Evolutionary conservation across 2,797 vertebrate species (phyloP).

Genomic region (Tachyglossus aculeatus): DNA sequence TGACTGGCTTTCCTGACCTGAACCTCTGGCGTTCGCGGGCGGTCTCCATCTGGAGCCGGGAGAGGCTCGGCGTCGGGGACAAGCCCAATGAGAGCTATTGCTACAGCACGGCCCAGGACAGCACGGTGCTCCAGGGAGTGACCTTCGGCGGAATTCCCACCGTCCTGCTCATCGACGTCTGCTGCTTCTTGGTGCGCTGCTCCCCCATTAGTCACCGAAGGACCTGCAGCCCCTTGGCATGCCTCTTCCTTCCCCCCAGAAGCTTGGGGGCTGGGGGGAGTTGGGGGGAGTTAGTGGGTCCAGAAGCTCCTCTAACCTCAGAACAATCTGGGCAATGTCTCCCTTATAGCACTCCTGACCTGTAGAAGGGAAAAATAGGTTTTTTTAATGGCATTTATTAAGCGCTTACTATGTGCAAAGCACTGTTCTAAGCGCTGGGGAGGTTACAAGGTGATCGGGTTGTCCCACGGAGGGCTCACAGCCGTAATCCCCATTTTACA

Average conservation of each 20-base stretch:
- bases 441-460: too few relatives aligned
- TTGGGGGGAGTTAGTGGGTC: neutral
- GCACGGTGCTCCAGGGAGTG: constrained; percentile 84
- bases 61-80: constrained; percentile 19
- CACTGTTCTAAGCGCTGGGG: too few relatives aligned
- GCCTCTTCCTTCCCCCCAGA: neutral
- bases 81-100: constrained; percentile 76
- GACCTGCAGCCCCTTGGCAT: neutral
- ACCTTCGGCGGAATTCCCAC: constrained; percentile 89
- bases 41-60: constrained; percentile 23
- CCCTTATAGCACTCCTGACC: too few relatives aligned
- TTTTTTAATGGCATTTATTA: too few relatives aligned
- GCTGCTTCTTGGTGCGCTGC: constrained; percentile 84
- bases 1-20: constrained; percentile 57
- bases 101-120: constrained; percentile 78
- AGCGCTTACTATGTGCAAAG: too few relatives aligned
- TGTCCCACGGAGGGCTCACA: too few relatives aligned
- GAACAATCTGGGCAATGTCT: too few relatives aligned
- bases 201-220: neutral
- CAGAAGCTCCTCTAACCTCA: too few relatives aligned
- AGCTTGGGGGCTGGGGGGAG: neutral
- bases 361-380: too few relatives aligned
- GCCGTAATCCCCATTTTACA: too few relatives aligned
- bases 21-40: constrained; percentile 52
- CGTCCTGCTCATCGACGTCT: constrained; percentile 88